These are phyloP conservation scores for Otolemur crassicaudatus DNA, from an alignment of 2,797 vertebrate genomes.

Conservation along the genomic window DNA sequence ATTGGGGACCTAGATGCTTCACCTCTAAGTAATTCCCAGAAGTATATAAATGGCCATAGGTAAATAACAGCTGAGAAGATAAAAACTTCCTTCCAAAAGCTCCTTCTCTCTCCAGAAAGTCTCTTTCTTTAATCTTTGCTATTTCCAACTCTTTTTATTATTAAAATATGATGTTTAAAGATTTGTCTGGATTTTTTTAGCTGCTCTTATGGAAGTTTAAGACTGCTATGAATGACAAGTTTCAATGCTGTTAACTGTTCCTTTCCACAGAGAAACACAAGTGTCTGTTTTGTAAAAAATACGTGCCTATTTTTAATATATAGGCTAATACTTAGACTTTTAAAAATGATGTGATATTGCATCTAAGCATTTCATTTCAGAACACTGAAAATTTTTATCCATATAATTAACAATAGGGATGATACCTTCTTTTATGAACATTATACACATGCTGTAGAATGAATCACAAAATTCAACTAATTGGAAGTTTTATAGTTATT, in stretches of 20 bases:
- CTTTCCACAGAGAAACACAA: not conserved
- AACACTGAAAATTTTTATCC: not conserved
- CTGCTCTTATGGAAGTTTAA: not conserved
- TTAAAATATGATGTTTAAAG: not conserved
- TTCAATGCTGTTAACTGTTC: not conserved
- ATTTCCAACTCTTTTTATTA: not conserved
- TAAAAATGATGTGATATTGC: not conserved
- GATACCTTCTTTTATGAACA: not conserved
- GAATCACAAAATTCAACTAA: not conserved
- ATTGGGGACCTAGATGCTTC: not conserved
- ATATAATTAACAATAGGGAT: not conserved
- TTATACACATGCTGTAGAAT: not conserved
- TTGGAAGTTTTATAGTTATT: not conserved
- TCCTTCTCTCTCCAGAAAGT: not conserved
- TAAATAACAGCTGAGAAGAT: not conserved
- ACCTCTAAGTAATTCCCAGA: not conserved
- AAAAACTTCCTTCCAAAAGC: not conserved
- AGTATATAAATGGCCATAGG: not conserved
- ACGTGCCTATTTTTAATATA: not conserved
- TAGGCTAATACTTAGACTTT: not conserved
- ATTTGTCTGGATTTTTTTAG: not conserved
- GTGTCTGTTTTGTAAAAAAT: not conserved
- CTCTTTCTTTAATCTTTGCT: not conserved
- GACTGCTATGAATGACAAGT: not conserved
- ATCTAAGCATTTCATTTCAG: not conserved